Conservation (phyloP, 2,113 vertebrate genomes). For the Catharus fuscescens region DNA sequence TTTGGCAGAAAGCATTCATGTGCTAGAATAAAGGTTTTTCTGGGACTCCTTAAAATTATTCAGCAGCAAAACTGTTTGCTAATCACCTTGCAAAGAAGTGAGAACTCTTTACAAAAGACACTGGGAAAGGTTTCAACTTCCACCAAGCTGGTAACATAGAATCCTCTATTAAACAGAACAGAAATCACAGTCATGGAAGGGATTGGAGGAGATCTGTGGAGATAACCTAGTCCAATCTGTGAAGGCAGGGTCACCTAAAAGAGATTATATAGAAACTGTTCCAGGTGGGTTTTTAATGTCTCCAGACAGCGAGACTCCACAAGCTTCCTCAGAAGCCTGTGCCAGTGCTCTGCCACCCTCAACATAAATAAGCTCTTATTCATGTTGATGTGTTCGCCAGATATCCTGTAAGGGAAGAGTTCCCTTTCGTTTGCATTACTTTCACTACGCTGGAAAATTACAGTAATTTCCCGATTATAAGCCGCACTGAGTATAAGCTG, state of each 20-base stretch:
- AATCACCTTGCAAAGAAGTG: neutral
- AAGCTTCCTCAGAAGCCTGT: neutral
- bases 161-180: neutral
- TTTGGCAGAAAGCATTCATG: neutral
- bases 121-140: neutral
- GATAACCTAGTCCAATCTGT: neutral
- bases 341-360: neutral
- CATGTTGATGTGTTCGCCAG: neutral
- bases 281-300: neutral
- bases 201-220: neutral
- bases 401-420: neutral
- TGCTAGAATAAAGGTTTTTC: neutral
- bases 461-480: no score
- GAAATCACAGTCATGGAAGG: neutral
- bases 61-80: neutral
- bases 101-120: neutral
- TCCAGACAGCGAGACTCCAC: neutral
- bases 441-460: neutral
- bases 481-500: no score
- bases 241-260: neutral
- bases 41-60: constrained; percentile 15
- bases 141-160: neutral
- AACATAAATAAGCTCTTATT: neutral
- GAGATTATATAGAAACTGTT: neutral
- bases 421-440: neutral